Evolutionary conservation across 2,797 vertebrate genomes (phyloP).

Genomic region (Crocodylus rhombifer): DNA sequence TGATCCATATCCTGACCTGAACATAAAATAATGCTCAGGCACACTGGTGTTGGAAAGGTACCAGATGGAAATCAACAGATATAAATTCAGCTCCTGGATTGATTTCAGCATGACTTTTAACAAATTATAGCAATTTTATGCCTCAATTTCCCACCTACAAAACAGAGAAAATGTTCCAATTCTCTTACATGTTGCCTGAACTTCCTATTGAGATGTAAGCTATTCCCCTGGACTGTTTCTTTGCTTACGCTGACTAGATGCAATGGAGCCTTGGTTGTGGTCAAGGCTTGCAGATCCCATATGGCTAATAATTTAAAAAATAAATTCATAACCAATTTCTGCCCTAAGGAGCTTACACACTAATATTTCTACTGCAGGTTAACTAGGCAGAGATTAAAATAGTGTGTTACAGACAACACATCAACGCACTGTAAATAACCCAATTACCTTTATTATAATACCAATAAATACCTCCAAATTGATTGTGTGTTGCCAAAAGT

Average conservation of each 20-base stretch:
- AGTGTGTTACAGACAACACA: neutral
- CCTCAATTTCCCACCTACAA: neutral
- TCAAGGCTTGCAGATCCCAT: neutral
- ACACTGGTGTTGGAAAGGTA: neutral
- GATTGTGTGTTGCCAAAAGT: neutral
- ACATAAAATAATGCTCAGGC: neutral
- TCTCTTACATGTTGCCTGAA: neutral
- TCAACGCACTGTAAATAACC: neutral
- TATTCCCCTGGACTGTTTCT: neutral
- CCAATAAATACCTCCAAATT: neutral
- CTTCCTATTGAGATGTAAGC: neutral
- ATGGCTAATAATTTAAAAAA: neutral
- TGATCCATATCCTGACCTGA: neutral
- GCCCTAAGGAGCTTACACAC: neutral
- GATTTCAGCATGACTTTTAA: neutral
- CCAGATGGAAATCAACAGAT: neutral
- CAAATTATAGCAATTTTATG: neutral
- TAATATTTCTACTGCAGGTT: neutral
- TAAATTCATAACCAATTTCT: neutral
- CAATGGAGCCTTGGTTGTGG: neutral
- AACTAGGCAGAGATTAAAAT: neutral
- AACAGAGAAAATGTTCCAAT: neutral
- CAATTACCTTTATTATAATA: neutral
- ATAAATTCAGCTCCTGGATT: neutral
- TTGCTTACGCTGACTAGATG: neutral